Evolutionary conservation across 2,113 vertebrate genomes (phyloP), one percentile per base, ranked within the genome.

Genomic region (Opisthocomus hoazin): DNA sequence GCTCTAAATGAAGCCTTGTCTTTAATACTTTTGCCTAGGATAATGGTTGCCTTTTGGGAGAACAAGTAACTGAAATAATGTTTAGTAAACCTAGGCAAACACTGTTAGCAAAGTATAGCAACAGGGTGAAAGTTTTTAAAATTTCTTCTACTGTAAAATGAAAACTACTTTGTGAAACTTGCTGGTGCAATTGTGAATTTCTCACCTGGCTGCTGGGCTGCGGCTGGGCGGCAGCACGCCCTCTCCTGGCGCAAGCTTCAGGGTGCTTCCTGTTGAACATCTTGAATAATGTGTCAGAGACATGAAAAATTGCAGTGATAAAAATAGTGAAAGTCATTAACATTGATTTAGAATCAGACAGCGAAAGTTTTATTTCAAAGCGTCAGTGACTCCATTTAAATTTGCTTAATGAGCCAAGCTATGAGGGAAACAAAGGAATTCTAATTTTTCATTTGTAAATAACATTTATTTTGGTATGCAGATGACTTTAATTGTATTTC

Each of bases 381-480:
- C 88, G 86, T 84, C 95, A 63, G 41, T 89, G 71, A 50, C 61
- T 96, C 78, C 74, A 80, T 84, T 98, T 96, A 85, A 85, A 94
- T 97, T 88, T 97, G 85, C 74, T 92, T 97, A 97, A 97, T 97
- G 96, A 98, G 88, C 94, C 87, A 86, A 66, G 16, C 41, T 89
- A 69, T 64, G 27, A 50, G 79, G 63, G 63, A 97, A 95, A 94
- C 88, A 93, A 97, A 95, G 30, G 54, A 94, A 93, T 96, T 94
- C 79, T 13, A 63, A 54, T 89, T 92, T 97, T 97, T 96, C 65
- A 57, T 76, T 97, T 96, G 84, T 97, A 97, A 97, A 82, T 98
- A 97, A 97, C 74, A 58, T 94, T 97, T 95, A 78, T 92, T 83
- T 97, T 92, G 78, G 61, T 92, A 36, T 94, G 65, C 80, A 94